Percentiles rank a stretch among this genome's conserved stretches.
phyloP scores from a whole-genome alignment of 2,113 vertebrate species.

The Erythrocercus mccallii region DNA sequence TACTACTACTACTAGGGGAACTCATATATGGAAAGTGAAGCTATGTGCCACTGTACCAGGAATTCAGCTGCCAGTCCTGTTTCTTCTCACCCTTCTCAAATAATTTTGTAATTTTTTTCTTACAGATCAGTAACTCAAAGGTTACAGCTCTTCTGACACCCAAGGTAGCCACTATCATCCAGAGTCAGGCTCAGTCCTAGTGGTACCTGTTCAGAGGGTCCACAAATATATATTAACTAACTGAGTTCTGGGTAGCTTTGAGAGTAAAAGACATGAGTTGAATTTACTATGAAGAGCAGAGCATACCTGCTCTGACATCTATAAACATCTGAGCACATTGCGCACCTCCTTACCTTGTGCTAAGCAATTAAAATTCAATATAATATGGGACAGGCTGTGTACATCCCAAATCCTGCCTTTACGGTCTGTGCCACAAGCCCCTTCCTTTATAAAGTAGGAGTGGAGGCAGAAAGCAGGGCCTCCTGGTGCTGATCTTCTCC shows the following conservation, averaged over 20 bases:
- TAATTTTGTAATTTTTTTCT: background rate
- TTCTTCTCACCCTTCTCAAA: background rate
- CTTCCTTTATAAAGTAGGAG: background rate
- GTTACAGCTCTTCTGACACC: background rate
- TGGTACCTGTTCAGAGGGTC: background rate
- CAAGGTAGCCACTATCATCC: background rate
- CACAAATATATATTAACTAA: background rate
- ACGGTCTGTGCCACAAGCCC: background rate
- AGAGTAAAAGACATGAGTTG: background rate
- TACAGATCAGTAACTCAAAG: background rate
- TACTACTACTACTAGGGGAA: background rate
- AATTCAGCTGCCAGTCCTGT: background rate
- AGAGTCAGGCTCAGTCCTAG: background rate
- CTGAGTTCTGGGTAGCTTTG: background rate
- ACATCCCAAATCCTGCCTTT: background rate
- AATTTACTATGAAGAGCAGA: background rate
- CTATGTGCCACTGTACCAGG: background rate
- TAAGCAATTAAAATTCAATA: background rate
- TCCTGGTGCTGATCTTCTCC: background rate
- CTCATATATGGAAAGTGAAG: background rate
- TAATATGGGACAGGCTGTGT: fast-evolving
- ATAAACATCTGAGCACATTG: background rate
- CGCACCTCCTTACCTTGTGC: background rate
- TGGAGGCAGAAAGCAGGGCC: background rate
- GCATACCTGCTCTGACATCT: background rate